Base-by-base conservation (phyloP, 2,113 vertebrate species). In the Echinops telfairi region DNA sequence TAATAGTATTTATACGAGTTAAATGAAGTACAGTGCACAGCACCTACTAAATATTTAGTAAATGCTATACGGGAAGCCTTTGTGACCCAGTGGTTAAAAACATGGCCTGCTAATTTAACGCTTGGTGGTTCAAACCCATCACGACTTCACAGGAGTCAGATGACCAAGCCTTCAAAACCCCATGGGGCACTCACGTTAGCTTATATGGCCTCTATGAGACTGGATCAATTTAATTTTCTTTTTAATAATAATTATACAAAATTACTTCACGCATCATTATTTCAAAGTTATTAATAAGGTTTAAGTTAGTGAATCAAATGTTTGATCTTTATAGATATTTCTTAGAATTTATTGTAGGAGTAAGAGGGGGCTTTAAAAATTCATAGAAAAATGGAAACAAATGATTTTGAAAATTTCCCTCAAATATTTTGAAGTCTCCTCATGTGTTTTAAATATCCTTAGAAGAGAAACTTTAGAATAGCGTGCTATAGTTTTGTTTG, bases 281-380 rank as follows among this genome's bases (percentile, higher is more conserved):
- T 76, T 82, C 86, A 79, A 76, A 29, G 16, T 60, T 57, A 40
- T 40, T 22, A 93, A 33, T 77, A 20, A 60, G 12, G 47, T 77
- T 89, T 47, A 3, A 91, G 31, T 83, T 82, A 87, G 15, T 4
- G 73, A 60, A 78, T 0, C 4, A 66, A 92, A 79, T 57, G 70
- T 90, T 23, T 70, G 58, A 80, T 89, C 2, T 89, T 84, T 64
- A 81, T 6, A 79, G 23, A 88, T 38, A 20, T 79, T 89, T 62
- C 58, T 85, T 93, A 88, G 47, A 66, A 60, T 81, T 91, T 89
- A 93, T 78, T 94, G 86, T 86, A 29, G 88, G 38, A 79, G 53
- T 20, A 19, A 20, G 60, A 62, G 22, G 60, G 22, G 22, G 60
- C 60, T 62, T 22, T 23, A 62, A 22, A 62, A 62, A 6, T 62